A percentile compares a stretch with the other conserved stretches of the same genome.
Evolutionary conservation across 2,888 invertebrate genomes (phyloP).

Genomic region (Noctua janthina): DNA sequence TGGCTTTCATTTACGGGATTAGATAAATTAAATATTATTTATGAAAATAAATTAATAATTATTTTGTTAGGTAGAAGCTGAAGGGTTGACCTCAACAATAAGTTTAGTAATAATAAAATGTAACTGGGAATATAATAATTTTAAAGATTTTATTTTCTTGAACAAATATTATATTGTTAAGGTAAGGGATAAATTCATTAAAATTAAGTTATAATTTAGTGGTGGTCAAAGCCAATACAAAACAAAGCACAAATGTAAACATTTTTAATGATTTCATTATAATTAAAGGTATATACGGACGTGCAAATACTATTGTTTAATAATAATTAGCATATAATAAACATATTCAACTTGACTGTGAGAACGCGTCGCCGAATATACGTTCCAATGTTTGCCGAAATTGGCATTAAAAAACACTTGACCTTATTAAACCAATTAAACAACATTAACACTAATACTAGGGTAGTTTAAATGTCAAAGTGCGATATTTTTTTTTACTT

Average conservation of each 20-base stretch:
- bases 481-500: not conserved
- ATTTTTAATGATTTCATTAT: not conserved
- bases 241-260: not conserved
- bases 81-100: not conserved
- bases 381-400: conserved; percentile 5
- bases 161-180: not conserved
- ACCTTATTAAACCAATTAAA: not conserved
- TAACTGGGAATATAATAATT: not conserved
- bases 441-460: not conserved
- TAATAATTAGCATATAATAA: conserved; percentile 38
- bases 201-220: not conserved
- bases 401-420: not conserved
- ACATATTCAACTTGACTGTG: conserved; percentile 8
- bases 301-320: conserved; percentile 44
- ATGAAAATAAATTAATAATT: not conserved
- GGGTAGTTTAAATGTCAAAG: not conserved
- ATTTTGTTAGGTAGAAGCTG: not conserved
- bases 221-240: not conserved
- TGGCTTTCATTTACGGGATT: conserved; percentile 67
- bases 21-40: not conserved
- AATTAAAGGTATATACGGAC: not conserved
- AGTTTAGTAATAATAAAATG: not conserved
- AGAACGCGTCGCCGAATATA: conserved; percentile 29
- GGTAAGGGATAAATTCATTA: not conserved
- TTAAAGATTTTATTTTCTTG: not conserved